Percentiles rank a stretch among this genome's conserved stretches.
Evolutionary conservation across 2,113 vertebrate genomes (phyloP).

Genomic region (Capricornis sumatraensis): DNA sequence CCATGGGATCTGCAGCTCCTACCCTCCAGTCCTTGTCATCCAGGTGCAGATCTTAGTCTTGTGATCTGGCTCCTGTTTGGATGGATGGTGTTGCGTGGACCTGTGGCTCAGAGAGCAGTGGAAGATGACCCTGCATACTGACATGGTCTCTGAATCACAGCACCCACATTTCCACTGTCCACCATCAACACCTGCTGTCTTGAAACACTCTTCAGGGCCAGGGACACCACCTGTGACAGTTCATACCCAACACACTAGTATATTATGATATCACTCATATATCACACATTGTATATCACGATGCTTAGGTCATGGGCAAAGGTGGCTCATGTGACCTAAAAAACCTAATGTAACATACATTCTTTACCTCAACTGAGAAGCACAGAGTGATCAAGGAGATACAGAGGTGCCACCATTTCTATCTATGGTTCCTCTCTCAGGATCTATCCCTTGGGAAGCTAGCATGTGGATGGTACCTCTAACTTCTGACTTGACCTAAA

Average conservation of each 20-base stretch:
- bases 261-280: background rate
- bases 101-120: background rate
- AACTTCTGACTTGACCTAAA: background rate
- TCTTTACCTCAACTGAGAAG: background rate
- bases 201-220: background rate
- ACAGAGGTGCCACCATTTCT: background rate
- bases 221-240: background rate
- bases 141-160: background rate
- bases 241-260: background rate
- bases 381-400: background rate
- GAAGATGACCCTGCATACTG: background rate
- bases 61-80: background rate
- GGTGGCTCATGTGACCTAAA: background rate
- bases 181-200: background rate
- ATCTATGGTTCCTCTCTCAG: background rate
- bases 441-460: background rate
- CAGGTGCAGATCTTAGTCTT: background rate
- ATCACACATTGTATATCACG: background rate
- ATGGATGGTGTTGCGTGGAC: background rate
- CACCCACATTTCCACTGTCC: background rate
- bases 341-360: background rate
- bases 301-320: background rate
- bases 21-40: background rate
- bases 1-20: too few species aligned
- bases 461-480: background rate